Evolutionary conservation across 2,113 vertebrate genomes (phyloP).

Genomic region (Hippocampus barbouri): DNA sequence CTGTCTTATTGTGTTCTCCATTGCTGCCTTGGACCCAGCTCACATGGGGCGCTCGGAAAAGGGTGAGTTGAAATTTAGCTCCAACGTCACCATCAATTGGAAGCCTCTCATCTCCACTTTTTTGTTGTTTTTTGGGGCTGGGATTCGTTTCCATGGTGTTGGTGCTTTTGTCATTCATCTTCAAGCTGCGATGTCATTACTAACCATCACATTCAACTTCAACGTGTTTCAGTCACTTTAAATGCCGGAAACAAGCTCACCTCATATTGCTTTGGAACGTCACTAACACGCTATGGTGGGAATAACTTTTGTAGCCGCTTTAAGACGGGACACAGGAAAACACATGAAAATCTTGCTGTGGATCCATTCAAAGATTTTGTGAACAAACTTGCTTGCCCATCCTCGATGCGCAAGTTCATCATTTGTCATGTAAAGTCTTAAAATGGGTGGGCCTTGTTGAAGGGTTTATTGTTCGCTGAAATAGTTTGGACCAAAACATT

Average conservation of each 20-base stretch:
- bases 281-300: background rate
- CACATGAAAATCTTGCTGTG: background rate
- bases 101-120: slow-evolving; percentile 2
- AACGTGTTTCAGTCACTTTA: background rate
- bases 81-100: slow-evolving; percentile 12
- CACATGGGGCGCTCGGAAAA: slow-evolving; percentile 69
- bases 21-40: slow-evolving; percentile 61
- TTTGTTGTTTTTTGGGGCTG: background rate
- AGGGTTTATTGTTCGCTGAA: background rate
- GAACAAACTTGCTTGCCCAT: background rate
- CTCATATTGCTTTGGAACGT: background rate
- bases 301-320: too few species aligned
- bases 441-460: background rate
- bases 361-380: background rate
- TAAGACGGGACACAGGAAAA: background rate
- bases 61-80: slow-evolving; percentile 60
- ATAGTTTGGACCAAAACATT: background rate
- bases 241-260: background rate
- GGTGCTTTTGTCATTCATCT: slow-evolving; percentile 2
- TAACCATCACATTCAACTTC: slow-evolving; percentile 14
- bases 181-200: slow-evolving; percentile 8
- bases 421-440: background rate
- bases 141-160: background rate
- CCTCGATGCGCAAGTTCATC: background rate
- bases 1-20: slow-evolving; percentile 57